Percentiles rank a stretch among this genome's conserved stretches.
Evolutionary conservation across 2,113 vertebrate genomes (phyloP).

Genomic region (Recurvirostra avosetta): DNA sequence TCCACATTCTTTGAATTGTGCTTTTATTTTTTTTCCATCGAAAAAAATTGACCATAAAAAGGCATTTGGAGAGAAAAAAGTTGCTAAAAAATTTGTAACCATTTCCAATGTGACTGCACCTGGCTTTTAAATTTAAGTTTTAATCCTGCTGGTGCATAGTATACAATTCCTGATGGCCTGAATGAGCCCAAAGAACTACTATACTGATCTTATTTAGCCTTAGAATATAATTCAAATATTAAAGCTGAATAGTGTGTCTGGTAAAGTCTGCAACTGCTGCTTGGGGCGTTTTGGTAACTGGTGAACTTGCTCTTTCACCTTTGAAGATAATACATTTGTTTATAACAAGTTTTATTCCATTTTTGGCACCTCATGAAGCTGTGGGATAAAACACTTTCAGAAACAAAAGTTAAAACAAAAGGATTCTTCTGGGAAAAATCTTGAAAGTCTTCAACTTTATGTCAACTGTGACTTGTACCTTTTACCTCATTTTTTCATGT

Average conservation of each 20-base stretch:
- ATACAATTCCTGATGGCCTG: neutral
- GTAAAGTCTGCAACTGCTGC: neutral
- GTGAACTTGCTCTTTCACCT: neutral
- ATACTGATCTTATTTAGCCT: neutral
- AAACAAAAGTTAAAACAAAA: neutral
- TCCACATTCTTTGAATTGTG: neutral
- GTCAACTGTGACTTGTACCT: neutral
- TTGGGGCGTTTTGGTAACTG: neutral
- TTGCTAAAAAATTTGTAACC: neutral
- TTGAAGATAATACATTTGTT: neutral
- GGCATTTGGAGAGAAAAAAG: neutral
- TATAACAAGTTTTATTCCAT: neutral
- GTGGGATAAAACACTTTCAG: neutral
- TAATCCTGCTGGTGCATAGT: neutral
- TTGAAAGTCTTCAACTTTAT: neutral
- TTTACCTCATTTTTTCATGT: neutral
- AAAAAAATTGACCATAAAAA: neutral
- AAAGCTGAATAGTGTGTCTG: neutral
- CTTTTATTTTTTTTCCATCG: neutral
- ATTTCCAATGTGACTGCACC: neutral
- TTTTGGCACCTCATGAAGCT: neutral
- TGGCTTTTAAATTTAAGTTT: neutral
- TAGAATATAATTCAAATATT: neutral
- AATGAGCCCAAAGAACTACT: neutral
- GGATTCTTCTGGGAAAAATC: neutral